A percentile compares a stretch with the other conserved stretches of the same genome.
Conservation (phyloP, 2,888 invertebrate species). For the Sabatieria punctata region DNA sequence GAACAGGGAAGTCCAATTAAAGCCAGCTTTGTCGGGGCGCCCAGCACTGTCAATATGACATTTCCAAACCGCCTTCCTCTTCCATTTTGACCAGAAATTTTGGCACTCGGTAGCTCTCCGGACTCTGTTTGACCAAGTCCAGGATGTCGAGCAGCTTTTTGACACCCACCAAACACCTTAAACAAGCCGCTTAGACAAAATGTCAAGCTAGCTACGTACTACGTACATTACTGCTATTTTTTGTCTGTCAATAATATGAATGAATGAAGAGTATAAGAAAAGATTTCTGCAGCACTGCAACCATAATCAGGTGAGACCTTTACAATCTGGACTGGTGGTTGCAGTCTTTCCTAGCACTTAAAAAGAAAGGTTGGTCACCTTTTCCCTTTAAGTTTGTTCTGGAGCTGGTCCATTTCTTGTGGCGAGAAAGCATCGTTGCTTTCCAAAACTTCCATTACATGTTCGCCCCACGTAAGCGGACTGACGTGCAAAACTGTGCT, state of each 20-base stretch:
- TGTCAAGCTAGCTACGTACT: too few species aligned
- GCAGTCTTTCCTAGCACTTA: not conserved
- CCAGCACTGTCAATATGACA: too few species aligned
- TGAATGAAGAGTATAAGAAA: too few species aligned
- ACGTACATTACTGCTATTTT: too few species aligned
- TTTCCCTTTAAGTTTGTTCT: conserved; percentile 22
- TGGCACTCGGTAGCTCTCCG: conserved; percentile 47
- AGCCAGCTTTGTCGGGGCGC: too few species aligned
- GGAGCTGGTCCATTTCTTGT: conserved; percentile 25
- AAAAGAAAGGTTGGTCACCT: conserved; percentile 27
- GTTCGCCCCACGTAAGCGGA: conserved; percentile 65
- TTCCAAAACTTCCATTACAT: conserved; percentile 62
- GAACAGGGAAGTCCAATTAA: too few species aligned
- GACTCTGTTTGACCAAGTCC: conserved; percentile 82
- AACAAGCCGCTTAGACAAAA: too few species aligned
- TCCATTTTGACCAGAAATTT: conserved; percentile 81
- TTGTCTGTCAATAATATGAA: too few species aligned
- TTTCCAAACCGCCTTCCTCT: conserved; percentile 53
- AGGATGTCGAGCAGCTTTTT: conserved; percentile 80
- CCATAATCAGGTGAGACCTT: too few species aligned
- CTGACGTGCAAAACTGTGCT: conserved; percentile 79
- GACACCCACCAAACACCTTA: conserved; percentile 74
- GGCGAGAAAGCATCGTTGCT: conserved; percentile 43
- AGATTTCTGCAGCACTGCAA: too few species aligned
- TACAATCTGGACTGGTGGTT: too few species aligned